Evolutionary conservation across 2,888 invertebrate species (phyloP).

Genomic region (Hypolimnas misippus): DNA sequence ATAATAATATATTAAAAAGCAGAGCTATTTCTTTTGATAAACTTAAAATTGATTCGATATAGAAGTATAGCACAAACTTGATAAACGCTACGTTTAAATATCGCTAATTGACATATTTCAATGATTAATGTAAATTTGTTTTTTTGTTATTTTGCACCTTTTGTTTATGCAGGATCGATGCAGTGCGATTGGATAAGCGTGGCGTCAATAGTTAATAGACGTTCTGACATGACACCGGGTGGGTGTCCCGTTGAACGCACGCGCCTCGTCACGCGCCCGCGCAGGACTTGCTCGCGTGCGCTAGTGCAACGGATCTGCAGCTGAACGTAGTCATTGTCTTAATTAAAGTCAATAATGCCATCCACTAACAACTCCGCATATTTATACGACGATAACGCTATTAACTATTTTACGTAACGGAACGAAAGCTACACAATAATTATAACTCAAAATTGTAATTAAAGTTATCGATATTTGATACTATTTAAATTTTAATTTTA

Average conservation of each 20-base stretch:
- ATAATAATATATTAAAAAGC: neutral
- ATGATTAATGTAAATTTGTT: too few relatives aligned
- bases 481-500: conserved; percentile 31
- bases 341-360: conserved; percentile 66
- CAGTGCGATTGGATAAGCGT: neutral
- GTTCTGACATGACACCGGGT: neutral
- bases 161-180: neutral
- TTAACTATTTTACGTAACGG: conserved; percentile 27
- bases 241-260: conserved; percentile 22
- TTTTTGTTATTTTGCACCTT: neutral
- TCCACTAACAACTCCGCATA: conserved; percentile 47
- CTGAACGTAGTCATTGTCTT: conserved; percentile 67
- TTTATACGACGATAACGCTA: conserved; percentile 40
- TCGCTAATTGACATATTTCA: too few relatives aligned
- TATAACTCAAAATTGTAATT: conserved; percentile 25
- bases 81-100: too few relatives aligned
- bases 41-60: neutral
- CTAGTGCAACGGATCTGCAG: conserved; percentile 71
- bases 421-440: conserved; percentile 31
- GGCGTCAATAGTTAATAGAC: conserved; percentile 1
- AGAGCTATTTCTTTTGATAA: neutral
- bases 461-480: conserved; percentile 27
- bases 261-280: conserved; percentile 15
- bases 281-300: conserved; percentile 61
- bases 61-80: too few relatives aligned